Base-by-base conservation (phyloP, 2,113 vertebrate genomes). In the Anguilla rostrata region DNA sequence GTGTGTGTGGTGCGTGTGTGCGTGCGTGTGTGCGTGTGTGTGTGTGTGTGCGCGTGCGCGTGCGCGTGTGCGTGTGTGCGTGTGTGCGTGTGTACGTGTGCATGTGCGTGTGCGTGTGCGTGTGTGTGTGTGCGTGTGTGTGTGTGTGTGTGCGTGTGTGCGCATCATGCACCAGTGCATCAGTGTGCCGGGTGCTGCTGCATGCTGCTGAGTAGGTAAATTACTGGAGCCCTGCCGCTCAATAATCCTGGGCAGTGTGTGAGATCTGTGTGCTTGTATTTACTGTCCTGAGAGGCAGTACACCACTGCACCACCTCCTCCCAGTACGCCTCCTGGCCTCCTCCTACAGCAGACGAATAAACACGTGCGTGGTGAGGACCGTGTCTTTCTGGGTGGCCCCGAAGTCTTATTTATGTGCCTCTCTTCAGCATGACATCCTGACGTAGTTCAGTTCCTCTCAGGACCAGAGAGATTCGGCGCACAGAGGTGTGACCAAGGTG, bases 81-180 rank as follows among this genome's bases (percentile, higher is more conserved):
- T 83, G 84, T 87, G 82, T 4, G 83, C 79, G 60, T n/a, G 40
- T 86, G 71, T 43, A 83, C 7, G 83, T 49, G 85, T 83, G 84
- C 85, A 53, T 87, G 82, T 4, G 83, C 79, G 60, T n/a, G 40
- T 86, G 71, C 78, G n/a, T 85, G 83, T 81, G 82, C 84, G 87
- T 86, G 78, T 81, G 34, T 84, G 85, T 87, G 85, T 78, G 81
- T 83, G 60, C 81, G 78, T 87, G 87, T 49, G 86, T 83, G 53
- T 60, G 22, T 84, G 84, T 84, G 9, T 86, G 46, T 88, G 39
- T 85, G 80, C 84, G 87, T 75, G 85, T 78, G 84, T 79, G 86
- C 60, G 78, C 6, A 90, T 89, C 89, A 92, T 89, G 87, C 79
- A 46, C 66, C 91, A 88, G 82, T 57, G 29, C n/a, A 5, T 56